phyloP scores from a whole-genome alignment of 2,797 vertebrate genomes.

The Mastacembelus armatus region DNA sequence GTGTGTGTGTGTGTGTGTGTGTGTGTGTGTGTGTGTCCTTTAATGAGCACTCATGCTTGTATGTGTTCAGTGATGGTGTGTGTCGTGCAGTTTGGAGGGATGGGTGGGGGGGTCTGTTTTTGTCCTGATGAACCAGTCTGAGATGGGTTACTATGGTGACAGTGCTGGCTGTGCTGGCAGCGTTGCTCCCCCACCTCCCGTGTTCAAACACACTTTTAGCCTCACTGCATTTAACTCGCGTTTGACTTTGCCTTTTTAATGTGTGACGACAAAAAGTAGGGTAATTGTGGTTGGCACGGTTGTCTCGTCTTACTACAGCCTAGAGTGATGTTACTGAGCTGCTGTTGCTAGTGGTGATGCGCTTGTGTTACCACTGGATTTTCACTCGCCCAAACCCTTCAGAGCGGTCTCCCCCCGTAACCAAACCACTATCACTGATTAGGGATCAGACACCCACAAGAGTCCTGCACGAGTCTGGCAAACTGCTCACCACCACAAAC shows the following conservation, averaged over 20 bases:
- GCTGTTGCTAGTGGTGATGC: neutral
- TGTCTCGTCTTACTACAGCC: neutral
- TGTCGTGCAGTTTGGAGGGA: conserved; percentile 22
- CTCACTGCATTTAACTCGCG: conserved; percentile 20
- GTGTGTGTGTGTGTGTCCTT: conserved; percentile 30
- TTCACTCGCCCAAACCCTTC: neutral
- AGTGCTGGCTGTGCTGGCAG: conserved; percentile 49
- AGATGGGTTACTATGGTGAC: conserved; percentile 76
- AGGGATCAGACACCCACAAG: neutral
- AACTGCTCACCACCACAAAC: neutral
- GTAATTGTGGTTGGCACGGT: neutral
- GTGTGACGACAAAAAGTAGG: neutral
- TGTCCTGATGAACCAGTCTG: conserved; percentile 64
- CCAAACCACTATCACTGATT: neutral
- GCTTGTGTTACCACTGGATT: neutral
- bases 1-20: conserved; percentile 42
- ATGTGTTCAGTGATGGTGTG: conserved; percentile 36
- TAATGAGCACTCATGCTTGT: conserved; percentile 40
- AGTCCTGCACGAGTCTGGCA: neutral
- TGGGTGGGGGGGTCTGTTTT: conserved; percentile 51
- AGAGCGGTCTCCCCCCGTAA: neutral
- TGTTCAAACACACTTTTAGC: conserved; percentile 30
- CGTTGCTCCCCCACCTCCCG: conserved; percentile 6
- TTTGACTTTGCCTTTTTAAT: conserved; percentile 20
- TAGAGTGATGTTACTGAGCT: neutral